These are phyloP conservation scores for Harpalus rufipes DNA, from an alignment of 2,888 invertebrate species.

Conservation along the genomic window DNA sequence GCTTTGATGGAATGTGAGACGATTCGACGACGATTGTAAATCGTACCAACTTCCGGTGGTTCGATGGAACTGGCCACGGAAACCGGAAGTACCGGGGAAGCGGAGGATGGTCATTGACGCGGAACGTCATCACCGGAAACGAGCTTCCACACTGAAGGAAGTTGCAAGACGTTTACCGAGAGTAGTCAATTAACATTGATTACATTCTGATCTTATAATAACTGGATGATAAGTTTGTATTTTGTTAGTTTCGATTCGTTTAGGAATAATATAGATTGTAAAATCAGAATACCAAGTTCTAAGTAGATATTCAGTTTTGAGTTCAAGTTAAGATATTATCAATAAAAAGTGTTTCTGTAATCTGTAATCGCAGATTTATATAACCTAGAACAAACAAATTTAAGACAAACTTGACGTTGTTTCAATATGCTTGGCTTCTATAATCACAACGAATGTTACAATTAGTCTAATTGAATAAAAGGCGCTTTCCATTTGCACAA, in stretches of 20 bases:
- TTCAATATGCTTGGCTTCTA: no score
- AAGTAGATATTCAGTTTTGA: no score
- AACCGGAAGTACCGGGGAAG: constrained; percentile 37
- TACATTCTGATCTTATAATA: background rate
- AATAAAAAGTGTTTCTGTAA: no score
- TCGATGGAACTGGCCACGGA: constrained; percentile 42
- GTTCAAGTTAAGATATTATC: no score
- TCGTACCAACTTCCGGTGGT: constrained; percentile 27
- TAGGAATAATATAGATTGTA: no score
- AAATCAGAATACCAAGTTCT: no score
- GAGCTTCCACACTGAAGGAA: constrained; percentile 27
- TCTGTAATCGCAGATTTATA: no score
- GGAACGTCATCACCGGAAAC: constrained; percentile 51
- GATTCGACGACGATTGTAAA: constrained; percentile 14
- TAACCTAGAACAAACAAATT: no score
- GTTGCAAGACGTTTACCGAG: constrained; percentile 20
- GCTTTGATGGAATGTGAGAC: background rate
- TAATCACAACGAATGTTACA: no score
- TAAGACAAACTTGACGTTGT: no score
- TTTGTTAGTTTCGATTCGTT: background rate
- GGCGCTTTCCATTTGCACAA: no score
- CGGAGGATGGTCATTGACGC: constrained; percentile 55
- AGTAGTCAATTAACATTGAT: background rate
- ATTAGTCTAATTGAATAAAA: no score
- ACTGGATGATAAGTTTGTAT: background rate